Evolutionary conservation across 2,113 vertebrate species (phyloP).

Genomic region (Nymphicus hollandicus): DNA sequence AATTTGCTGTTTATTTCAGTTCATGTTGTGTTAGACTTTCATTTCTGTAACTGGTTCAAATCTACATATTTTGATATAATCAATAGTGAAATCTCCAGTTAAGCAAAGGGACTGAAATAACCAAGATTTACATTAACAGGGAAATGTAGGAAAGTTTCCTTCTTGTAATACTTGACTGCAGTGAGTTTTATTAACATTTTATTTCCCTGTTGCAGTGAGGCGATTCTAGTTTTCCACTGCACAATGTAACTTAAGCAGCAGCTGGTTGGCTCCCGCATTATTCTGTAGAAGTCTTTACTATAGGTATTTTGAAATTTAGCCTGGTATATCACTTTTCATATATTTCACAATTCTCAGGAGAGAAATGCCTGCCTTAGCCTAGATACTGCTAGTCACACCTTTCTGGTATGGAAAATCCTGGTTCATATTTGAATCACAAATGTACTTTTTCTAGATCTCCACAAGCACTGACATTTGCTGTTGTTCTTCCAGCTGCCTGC

Average conservation of each 20-base stretch:
- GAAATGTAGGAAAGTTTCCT: neutral
- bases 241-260: neutral
- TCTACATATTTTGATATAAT: neutral
- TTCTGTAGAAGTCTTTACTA: neutral
- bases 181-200: neutral
- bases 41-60: neutral
- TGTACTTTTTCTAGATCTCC: neutral
- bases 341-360: slow-evolving; percentile 4
- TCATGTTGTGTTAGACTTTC: neutral
- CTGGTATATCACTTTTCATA: neutral
- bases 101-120: neutral
- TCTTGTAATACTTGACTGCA: neutral
- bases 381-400: neutral
- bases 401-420: neutral
- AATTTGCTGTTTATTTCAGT: neutral
- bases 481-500: neutral
- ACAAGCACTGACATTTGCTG: neutral
- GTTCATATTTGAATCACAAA: neutral
- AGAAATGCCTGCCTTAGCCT: neutral
- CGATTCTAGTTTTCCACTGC: neutral
- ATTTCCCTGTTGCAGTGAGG: neutral
- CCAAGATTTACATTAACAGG: neutral
- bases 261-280: neutral
- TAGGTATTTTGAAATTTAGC: neutral
- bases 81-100: neutral